Base-by-base conservation (phyloP, 2,113 vertebrate genomes). In the Pardalotus punctatus region DNA sequence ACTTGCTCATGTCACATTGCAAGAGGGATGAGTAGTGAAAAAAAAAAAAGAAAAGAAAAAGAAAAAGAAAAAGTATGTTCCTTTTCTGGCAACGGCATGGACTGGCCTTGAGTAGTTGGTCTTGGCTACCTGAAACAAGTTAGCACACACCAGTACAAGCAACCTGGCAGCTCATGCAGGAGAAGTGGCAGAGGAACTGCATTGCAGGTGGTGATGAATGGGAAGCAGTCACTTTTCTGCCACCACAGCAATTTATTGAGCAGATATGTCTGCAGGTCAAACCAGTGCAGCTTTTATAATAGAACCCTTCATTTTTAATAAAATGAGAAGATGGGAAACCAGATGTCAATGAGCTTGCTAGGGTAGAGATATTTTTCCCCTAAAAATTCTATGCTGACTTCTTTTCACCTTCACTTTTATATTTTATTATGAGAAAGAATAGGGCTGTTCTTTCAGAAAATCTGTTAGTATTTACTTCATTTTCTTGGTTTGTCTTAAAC, bases 171-270 rank as follows among this genome's bases (percentile, higher is more conserved):
- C 40, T 70, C 25, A 11, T 1, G 3, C 33, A 50, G 51, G 29
- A 85, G 40, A 23, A 90, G 50, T 29, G 35, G 38, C 54, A 69
- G 42, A n/a, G 53, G 42, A 43, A 38, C 57, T 6, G 3, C 7
- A 1, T 33, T 65, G 77, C 50, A 17, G 36, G 16, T 56, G n/a
- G 17, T 4, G 19, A 72, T 21, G 48, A 73, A 24, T 0, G 0
- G 72, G 25, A 74, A 71, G 21, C 19, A 25, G 40, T 18, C 21
- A 9, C 48, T 67, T 28, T 27, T 57, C 71, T 69, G 58, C 58
- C 72, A 61, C 45, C 31, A 43, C 28, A 78, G 67, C n/a, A 73
- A 2, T 45, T 80, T 48, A 35, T 3, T 86, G 42, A 66, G 50
- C 45, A 72, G 40, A 45, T 53, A 31, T 50, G 45, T 62, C 76